Evolutionary conservation across 2,797 vertebrate species (phyloP), one percentile per base, ranked within the genome.

Genomic region (Notolepis coatsorum): DNA sequence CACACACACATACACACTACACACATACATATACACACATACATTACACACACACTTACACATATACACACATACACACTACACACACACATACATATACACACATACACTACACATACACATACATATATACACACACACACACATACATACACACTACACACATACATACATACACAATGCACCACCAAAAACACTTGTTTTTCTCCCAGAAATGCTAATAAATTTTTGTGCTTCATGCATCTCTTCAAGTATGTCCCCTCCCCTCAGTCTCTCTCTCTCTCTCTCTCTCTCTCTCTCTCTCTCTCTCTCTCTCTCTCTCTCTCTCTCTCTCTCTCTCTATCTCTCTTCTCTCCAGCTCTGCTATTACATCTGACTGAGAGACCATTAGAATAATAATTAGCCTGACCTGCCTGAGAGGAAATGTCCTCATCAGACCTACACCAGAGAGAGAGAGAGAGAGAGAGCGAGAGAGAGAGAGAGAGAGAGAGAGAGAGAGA

Each of bases 371-470:
- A 93, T 93, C 85, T 90, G 89, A 91, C 89, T 88, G 88, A 92
- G 90, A 92, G 88, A 66, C 90, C 89, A 92, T 93, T 93, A 91
- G 89, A 92, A 93, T 93, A 92, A 91, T 92, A 94, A 94, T 93
- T 92, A 93, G 88, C 82, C 87, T 91, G 87, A 92, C 91, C 90
- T 84, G 86, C 85, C 82, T 86, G 86, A 88, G 81, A 88, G 84
- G 77, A 75, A 78, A 80, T 80, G 79, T 82, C 88, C 88, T 80
- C 79, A 37, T 80, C 80, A 86, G 73, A 67, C 76, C 84, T 63
- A 72, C 70, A 74, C 70, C 61, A 61, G 6, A 28, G 10, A 51
- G 23, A 30, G 39, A 56, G 37, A 42, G n/a, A n/a, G n/a, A n/a
- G n/a, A n/a, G n/a, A n/a, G n/a, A n/a, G n/a, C n/a, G n/a, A n/a